These are phyloP conservation scores for Napeogenes inachia DNA, from an alignment of 2,888 invertebrate species.

Conservation along the genomic window DNA sequence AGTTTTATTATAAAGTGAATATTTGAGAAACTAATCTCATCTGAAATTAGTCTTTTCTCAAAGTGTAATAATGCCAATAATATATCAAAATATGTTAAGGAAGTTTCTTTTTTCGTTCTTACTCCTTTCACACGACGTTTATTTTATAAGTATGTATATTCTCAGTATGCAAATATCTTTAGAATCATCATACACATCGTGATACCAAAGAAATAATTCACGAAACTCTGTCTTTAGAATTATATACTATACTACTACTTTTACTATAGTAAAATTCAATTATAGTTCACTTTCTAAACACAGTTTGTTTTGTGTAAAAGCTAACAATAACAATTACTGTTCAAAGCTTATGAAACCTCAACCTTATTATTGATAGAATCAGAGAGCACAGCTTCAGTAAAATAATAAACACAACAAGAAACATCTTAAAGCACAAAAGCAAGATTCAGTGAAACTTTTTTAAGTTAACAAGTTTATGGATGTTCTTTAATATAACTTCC, in stretches of 20 bases:
- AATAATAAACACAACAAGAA: not conserved
- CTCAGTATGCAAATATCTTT: not conserved
- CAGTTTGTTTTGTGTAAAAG: slow-evolving; percentile 6
- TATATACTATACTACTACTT: too few relatives aligned
- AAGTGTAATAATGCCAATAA: too few relatives aligned
- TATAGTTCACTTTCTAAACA: slow-evolving; percentile 4
- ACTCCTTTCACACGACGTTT: too few relatives aligned
- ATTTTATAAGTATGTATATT: too few relatives aligned
- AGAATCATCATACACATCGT: not conserved
- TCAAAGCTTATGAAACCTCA: slow-evolving; percentile 7
- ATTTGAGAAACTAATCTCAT: too few relatives aligned
- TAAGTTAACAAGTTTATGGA: not conserved
- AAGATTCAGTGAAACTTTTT: not conserved
- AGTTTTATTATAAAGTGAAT: too few relatives aligned
- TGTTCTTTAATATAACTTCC: not conserved
- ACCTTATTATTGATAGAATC: slow-evolving; percentile 3
- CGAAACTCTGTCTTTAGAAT: not conserved
- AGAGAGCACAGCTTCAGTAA: not conserved
- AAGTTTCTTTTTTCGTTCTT: too few relatives aligned
- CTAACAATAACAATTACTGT: slow-evolving; percentile 10
- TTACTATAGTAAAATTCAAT: slow-evolving; percentile 1
- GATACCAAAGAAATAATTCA: not conserved
- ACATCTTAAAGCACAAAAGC: not conserved
- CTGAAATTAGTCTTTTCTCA: too few relatives aligned
- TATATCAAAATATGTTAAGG: too few relatives aligned